Percentiles rank a stretch among this genome's conserved stretches.
phyloP scores from a whole-genome alignment of 2,113 vertebrate genomes.

The Casuarius casuarius region DNA sequence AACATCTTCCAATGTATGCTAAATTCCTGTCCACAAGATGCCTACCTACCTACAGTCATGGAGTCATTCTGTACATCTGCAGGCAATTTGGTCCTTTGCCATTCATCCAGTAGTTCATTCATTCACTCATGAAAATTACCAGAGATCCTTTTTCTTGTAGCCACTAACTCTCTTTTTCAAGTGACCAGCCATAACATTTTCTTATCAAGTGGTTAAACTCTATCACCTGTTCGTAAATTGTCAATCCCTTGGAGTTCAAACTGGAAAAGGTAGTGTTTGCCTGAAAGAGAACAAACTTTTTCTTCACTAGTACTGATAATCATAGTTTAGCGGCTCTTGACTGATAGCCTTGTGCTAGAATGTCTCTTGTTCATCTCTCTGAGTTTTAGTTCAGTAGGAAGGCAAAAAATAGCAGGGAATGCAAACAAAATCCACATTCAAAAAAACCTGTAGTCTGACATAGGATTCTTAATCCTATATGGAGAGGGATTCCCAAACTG shows the following conservation, averaged over 20 bases:
- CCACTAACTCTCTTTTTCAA: neutral
- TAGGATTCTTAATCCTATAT: neutral
- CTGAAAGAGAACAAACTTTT: neutral
- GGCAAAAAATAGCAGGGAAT: neutral
- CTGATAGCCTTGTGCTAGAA: neutral
- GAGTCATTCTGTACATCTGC: neutral
- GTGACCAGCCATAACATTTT: neutral
- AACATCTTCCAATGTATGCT: neutral
- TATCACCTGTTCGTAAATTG: neutral
- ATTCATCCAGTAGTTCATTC: neutral
- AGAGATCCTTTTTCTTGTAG: neutral
- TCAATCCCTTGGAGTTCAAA: neutral
- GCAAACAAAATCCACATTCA: neutral
- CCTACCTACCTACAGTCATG: neutral
- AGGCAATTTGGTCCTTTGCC: neutral
- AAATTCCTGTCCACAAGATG: neutral
- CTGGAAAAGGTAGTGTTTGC: neutral
- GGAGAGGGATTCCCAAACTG: neutral
- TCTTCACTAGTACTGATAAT: neutral
- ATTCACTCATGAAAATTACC: neutral
- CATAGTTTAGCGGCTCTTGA: neutral
- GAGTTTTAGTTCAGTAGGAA: neutral
- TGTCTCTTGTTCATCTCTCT: neutral
- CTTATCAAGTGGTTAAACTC: neutral
- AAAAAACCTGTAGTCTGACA: neutral